Percentiles rank a stretch among this genome's conserved stretches.
Evolutionary conservation across 2,113 vertebrate species (phyloP).

Genomic region (Picathartes gymnocephalus): DNA sequence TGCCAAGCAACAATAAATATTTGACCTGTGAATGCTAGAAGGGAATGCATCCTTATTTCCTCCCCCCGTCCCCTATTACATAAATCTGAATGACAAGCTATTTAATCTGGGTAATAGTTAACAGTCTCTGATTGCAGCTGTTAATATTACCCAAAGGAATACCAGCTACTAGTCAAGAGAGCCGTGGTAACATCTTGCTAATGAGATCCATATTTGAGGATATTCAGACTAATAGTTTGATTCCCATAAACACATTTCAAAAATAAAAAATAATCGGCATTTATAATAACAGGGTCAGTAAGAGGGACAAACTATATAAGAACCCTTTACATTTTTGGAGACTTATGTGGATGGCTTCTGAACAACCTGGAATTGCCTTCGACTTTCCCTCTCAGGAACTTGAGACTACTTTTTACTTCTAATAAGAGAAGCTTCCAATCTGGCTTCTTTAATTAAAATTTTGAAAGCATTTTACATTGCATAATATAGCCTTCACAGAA

Average conservation of each 20-base stretch:
- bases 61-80: neutral
- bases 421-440: neutral
- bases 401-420: neutral
- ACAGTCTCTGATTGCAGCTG: constrained; percentile 32
- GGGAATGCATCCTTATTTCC: constrained; percentile 21
- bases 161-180: constrained; percentile 11
- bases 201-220: neutral
- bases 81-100: constrained; percentile 40
- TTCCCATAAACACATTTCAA: neutral
- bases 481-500: neutral
- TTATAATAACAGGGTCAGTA: neutral
- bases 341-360: neutral
- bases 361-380: neutral
- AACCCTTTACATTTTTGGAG: neutral
- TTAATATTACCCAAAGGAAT: constrained; percentile 53
- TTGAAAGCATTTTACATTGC: neutral
- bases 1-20: neutral
- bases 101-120: constrained; percentile 53
- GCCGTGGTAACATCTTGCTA: constrained; percentile 5
- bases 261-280: neutral
- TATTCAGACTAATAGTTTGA: neutral
- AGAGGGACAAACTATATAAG: neutral
- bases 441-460: neutral
- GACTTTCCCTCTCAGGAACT: neutral
- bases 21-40: neutral